Base-by-base conservation (phyloP, 2,113 vertebrate species). In the Dolichotis patagonum region DNA sequence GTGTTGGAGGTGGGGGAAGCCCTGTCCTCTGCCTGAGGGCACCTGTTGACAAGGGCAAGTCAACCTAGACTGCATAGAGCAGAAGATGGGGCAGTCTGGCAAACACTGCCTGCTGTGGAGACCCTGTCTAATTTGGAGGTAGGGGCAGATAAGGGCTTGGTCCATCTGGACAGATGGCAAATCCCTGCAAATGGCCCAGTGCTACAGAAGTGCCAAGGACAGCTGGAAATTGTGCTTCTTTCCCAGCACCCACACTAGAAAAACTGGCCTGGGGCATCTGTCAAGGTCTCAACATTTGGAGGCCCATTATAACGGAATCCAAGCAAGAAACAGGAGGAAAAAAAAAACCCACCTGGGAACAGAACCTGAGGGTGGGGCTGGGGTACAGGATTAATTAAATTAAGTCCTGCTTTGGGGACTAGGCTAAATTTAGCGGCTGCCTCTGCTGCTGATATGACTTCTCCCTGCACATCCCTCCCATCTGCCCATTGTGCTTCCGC, bases 361-460 rank as follows among this genome's bases (percentile, higher is more conserved):
- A 1, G 56, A 91, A 60, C 60, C 95, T 97, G 73, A 69, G 52
- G 75, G 43, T 84, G 58, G 96, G 82, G 75, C 22, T 54, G 26
- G 58, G 35, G 52, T 86, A n/a, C 71, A 67, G 96, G 92, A 96
- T 97, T 98, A 96, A 97, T 97, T 96, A 96, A 97, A 97, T 98
- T 97, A 97, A 97, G 89, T 83, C 90, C 82, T 96, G 96, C 97
- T 97, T 97, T 96, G 87, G 95, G 95, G 82, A 96, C 91, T 71
- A 85, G 87, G 89, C 96, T 98, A 98, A 97, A 98, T 98, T 96
- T 96, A 98, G 98, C 56, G 9, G 60, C 86, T 97, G 89, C 93
- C 88, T 90, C 6, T n/a, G 73, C 96, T 94, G 84, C 97, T 91
- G 75, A 94, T 85, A 80, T 41, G 46, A 56, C 58, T 95, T 32